phyloP scores from a whole-genome alignment of 2,888 invertebrate genomes.

The Myathropa florea region DNA sequence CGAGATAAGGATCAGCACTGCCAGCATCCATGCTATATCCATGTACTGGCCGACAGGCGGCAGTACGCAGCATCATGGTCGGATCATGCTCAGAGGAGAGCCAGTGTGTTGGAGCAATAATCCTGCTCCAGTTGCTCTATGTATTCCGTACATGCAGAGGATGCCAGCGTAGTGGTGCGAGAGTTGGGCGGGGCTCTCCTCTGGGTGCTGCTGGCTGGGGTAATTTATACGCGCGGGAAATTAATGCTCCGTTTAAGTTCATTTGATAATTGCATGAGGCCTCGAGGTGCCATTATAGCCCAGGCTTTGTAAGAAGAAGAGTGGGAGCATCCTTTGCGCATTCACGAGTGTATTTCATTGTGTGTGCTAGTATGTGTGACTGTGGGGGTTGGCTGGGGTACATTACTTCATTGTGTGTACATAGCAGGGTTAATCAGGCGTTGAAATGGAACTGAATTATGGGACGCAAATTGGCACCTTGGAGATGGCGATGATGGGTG shows the following conservation, averaged over 20 bases:
- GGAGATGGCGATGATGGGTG: constrained; percentile 70
- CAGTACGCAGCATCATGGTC: constrained; percentile 61
- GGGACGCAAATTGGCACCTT: constrained; percentile 71
- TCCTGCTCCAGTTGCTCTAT: constrained; percentile 51
- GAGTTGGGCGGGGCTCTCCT: constrained; percentile 67
- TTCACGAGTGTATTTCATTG: constrained; percentile 54
- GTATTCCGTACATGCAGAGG: neutral
- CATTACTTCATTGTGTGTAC: constrained; percentile 71
- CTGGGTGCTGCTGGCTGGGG: constrained; percentile 53
- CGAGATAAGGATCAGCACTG: constrained; percentile 65
- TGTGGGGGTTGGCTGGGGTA: constrained; percentile 65
- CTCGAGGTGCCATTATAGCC: constrained; percentile 78
- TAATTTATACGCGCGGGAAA: constrained; percentile 75
- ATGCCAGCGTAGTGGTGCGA: constrained; percentile 26
- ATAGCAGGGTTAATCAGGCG: constrained; percentile 70
- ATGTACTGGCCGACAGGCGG: constrained; percentile 13
- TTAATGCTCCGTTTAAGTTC: constrained; percentile 78
- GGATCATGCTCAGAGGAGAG: constrained; percentile 66
- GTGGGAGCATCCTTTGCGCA: constrained; percentile 62
- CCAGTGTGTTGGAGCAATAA: constrained; percentile 5
- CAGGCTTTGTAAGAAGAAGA: constrained; percentile 66
- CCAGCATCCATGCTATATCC: constrained; percentile 45
- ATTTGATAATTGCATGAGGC: constrained; percentile 81
- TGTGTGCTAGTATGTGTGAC: constrained; percentile 14
- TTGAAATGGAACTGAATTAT: constrained; percentile 71